Evolutionary conservation across 2,113 vertebrate species (phyloP), one percentile per base, ranked within the genome.

Genomic region (Lutjanus erythropterus): DNA sequence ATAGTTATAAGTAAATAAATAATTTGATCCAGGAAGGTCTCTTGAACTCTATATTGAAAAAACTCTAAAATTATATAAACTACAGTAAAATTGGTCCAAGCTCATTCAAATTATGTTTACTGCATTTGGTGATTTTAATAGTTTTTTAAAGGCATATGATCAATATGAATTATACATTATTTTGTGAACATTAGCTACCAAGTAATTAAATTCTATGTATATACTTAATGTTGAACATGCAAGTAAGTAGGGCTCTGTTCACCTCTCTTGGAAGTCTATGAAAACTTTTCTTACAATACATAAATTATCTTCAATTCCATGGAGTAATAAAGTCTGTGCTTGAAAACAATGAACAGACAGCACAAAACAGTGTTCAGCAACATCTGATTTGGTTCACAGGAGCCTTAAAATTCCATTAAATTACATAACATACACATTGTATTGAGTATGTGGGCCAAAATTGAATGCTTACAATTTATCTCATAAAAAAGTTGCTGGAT

Each of bases 141-240:
- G 37, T 9, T 37, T 29, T 69, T 47, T 53, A 74, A 68, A 35
- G 35, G 29, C 6, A 64, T 35, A 62, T 55, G 37, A 66, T 56
- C 27, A 37, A 74, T 46, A 1, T 37, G 4, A 52, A 41, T 52
- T 35, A 60, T 60, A 3, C 7, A 37, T 68, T 59, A 21, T 39
- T 15, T 69, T 60, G 71, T 59, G 66, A 59, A 71, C 52, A 60
- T 83, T 66, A 71, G 27, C 21, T 52, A 59, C 25, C 11, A 65
- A 21, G 21, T 58, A 56, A 33, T 60, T 14, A 69, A n/a, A 4
- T 62, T 23, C 23, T 75, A 53, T 11, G 58, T 39, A 37, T 47
- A 59, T 21, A 14, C 3, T 14, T 21, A 3, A 71, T 39, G 27
- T 53, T 19, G 23, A 23, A 58, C 29, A 50, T 41, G 7, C 16